Evolutionary conservation across 2,113 vertebrate genomes (phyloP), one percentile per base, ranked within the genome.

Genomic region (Thamnophis sirtalis): DNA sequence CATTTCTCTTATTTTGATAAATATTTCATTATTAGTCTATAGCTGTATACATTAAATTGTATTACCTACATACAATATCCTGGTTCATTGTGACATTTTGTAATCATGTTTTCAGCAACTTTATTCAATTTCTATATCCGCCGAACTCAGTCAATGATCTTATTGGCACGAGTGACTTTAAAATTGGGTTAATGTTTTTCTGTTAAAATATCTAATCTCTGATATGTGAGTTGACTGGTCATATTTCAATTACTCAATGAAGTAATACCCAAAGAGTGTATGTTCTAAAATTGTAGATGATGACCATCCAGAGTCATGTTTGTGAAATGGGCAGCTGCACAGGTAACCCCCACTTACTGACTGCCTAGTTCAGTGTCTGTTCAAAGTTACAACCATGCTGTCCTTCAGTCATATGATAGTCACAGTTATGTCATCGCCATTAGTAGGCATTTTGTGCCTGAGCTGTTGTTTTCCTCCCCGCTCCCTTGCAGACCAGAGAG

Each of bases 111-210:
- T 49, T 5, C 49, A 50, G 24, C 24, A 28, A 3, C 48, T 11
- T 80, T 85, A 43, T 90, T 90, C 24, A 91, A 10, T 22, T 38
- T 53, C 11, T 68, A 15, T 68, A 68, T 4, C 28, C 9, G 11
- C 60, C 28, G 1, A 68, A 15, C 60, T 68, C 49, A 51, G 54
- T 50, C 21, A 51, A 22, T 33, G 26, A 43, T 51, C 2, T 54
- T 38, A 49, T 9, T 43, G 13, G 33, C 19, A 28, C 13, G 33
- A 26, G 26, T 50, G 28, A 17, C 2, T 1, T 56, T 0, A 0
- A 1, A 17, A 0, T 48, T 53, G 0, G 33, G 2, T 28, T 26
- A 91, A 84, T 48, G 33, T 43, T 38, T 90, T 90, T 28, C 26
- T 68, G 85, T 19, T 53, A 33, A 26, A 48, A 91, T 68, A 26